phyloP scores from a whole-genome alignment of 64 coral and sea anemone genomes.

The Dendronephthya gigantea region DNA sequence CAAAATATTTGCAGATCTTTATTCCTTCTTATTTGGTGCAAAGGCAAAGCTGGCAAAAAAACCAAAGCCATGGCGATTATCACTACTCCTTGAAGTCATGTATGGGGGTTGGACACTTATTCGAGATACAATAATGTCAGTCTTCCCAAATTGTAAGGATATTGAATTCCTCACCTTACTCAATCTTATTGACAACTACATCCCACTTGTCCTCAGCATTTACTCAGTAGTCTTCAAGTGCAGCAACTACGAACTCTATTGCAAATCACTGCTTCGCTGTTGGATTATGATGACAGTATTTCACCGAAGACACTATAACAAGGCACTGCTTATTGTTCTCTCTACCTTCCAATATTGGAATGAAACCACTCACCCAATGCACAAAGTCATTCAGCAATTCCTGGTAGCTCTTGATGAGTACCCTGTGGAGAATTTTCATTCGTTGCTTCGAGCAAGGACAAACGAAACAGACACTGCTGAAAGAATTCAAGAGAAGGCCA shows the following conservation, averaged over 20 bases:
- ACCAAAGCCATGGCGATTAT: slow-evolving; percentile 23
- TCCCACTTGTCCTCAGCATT: not conserved
- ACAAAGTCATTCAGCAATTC: too few species aligned
- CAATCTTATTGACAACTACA: not conserved
- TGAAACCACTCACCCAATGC: too few species aligned
- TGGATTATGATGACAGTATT: too few species aligned
- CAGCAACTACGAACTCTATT: too few species aligned
- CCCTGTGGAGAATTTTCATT: slow-evolving; percentile 14
- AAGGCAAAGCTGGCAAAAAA: slow-evolving; percentile 35
- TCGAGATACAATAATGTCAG: not conserved
- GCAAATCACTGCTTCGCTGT: too few species aligned
- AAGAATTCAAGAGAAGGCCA: not conserved
- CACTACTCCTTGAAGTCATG: not conserved
- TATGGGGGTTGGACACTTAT: slow-evolving; percentile 20
- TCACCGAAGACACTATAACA: too few species aligned
- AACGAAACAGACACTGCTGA: not conserved
- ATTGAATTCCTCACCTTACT: slow-evolving; percentile 1
- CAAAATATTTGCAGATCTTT: slow-evolving; percentile 19
- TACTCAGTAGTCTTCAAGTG: not conserved
- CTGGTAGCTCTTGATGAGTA: too few species aligned
- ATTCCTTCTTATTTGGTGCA: slow-evolving; percentile 1
- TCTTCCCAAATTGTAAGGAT: slow-evolving; percentile 22
- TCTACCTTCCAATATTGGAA: too few species aligned
- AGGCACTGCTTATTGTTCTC: too few species aligned
- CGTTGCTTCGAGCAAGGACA: not conserved